These are phyloP conservation scores for Perca fluviatilis DNA, from an alignment of 2,113 vertebrate genomes.

Conservation along the genomic window DNA sequence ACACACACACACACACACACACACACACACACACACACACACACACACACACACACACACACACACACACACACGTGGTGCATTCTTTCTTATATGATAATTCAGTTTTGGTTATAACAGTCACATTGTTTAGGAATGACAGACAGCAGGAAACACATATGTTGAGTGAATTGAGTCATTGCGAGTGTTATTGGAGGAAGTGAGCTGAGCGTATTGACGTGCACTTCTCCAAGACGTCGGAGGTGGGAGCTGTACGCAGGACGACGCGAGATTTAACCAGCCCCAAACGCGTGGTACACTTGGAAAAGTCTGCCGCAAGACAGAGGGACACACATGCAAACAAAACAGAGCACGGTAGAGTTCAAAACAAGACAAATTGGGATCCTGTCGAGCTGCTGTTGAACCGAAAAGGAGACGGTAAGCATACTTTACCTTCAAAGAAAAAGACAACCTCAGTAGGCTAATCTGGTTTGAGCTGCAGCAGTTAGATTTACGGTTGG, in stretches of 20 bases:
- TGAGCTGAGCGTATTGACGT: slow-evolving; percentile 9
- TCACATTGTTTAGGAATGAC: background rate
- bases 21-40: background rate
- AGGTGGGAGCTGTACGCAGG: slow-evolving; percentile 78
- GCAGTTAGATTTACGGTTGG: background rate
- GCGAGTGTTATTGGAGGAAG: background rate
- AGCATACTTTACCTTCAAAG: background rate
- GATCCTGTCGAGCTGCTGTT: background rate
- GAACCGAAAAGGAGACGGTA: slow-evolving; percentile 38
- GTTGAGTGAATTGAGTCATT: background rate
- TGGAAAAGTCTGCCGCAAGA: slow-evolving; percentile 45
- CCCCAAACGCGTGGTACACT: slow-evolving; percentile 33
- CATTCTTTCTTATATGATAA: background rate
- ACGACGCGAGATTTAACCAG: slow-evolving; percentile 14
- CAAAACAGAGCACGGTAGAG: background rate
- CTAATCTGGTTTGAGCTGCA: slow-evolving; percentile 22
- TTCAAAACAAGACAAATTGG: background rate
- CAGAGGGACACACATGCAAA: slow-evolving; percentile 11
- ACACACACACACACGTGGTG: background rate
- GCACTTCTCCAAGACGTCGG: slow-evolving; percentile 76
- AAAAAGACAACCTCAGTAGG: background rate
- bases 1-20: background rate
- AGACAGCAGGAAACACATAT: background rate
- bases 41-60: background rate
- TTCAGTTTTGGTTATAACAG: background rate